Percentiles rank a stretch among this genome's conserved stretches.
These are phyloP conservation scores for Prionace glauca DNA, from an alignment of 2,797 vertebrate genomes.

Conservation along the genomic window DNA sequence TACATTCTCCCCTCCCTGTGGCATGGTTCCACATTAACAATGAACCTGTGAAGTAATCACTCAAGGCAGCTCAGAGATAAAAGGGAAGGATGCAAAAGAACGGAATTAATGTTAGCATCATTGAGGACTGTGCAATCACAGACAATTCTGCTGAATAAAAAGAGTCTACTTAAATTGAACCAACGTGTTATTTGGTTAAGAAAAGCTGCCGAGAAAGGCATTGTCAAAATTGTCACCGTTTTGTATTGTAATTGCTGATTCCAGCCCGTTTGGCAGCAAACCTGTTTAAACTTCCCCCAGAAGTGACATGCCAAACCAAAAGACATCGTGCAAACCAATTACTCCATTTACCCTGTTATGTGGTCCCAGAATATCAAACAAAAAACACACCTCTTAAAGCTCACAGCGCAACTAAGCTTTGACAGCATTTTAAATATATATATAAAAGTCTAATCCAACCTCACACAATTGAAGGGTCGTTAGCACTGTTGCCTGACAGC, in stretches of 20 bases:
- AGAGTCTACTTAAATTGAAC: neutral
- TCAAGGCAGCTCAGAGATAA: neutral
- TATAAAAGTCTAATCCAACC: neutral
- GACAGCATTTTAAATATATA: neutral
- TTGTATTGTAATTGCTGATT: neutral
- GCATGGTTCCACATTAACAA: neutral
- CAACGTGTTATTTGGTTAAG: neutral
- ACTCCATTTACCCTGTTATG: neutral
- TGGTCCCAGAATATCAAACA: neutral
- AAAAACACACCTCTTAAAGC: neutral
- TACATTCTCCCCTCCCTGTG: too few species aligned
- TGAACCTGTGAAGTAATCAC: neutral
- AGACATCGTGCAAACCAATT: neutral
- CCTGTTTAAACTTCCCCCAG: neutral
- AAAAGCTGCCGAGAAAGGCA: neutral
- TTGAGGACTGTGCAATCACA: neutral
- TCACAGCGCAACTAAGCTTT: neutral
- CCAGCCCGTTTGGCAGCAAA: neutral
- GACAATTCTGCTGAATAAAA: neutral
- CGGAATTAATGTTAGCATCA: neutral
- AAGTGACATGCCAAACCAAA: neutral
- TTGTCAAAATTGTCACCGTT: neutral
- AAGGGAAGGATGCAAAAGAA: neutral
- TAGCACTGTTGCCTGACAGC: too few species aligned
- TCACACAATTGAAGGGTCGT: neutral